phyloP scores from a whole-genome alignment of 2,888 invertebrate genomes.

The Scaptodrosophila latifasciaeformis region DNA sequence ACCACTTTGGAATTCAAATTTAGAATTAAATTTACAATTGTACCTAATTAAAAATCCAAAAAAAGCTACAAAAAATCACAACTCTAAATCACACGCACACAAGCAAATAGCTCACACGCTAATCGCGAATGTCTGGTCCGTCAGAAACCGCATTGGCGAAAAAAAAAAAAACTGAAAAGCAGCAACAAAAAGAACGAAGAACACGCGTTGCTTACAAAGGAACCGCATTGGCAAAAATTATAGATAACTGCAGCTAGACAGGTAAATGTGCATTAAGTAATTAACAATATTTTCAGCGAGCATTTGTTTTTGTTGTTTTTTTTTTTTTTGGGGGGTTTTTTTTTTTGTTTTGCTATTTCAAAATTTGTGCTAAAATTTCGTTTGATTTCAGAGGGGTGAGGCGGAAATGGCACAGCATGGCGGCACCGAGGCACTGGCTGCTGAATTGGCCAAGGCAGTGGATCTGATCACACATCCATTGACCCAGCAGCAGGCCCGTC shows the following conservation, averaged over 20 bases:
- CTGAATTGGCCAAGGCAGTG: slow-evolving; percentile 86
- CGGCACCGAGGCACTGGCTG: slow-evolving; percentile 76
- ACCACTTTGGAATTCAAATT: background rate
- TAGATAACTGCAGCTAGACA: background rate
- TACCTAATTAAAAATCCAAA: too few species aligned
- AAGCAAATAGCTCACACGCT: slow-evolving; percentile 5
- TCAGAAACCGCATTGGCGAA: slow-evolving; percentile 52
- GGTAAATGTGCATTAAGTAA: background rate
- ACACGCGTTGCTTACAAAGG: slow-evolving; percentile 18
- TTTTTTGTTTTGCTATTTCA: too few species aligned
- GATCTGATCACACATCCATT: slow-evolving; percentile 89
- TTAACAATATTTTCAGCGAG: background rate
- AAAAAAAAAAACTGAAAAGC: slow-evolving; percentile 35
- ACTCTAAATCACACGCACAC: background rate
- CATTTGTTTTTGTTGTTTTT: too few species aligned
- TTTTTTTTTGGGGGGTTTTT: too few species aligned
- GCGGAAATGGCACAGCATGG: slow-evolving; percentile 68
- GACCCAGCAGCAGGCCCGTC: slow-evolving; percentile 84
- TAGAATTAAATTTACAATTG: background rate
- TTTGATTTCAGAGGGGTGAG: slow-evolving; percentile 5
- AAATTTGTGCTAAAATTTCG: slow-evolving; percentile 4
- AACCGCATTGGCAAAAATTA: too few species aligned
- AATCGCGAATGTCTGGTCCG: slow-evolving; percentile 34
- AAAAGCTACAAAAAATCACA: too few species aligned
- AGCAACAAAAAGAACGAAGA: slow-evolving; percentile 34